These are phyloP conservation scores for Ichneumoninae sp. DNA, from an alignment of 2,888 invertebrate species.

Conservation along the genomic window DNA sequence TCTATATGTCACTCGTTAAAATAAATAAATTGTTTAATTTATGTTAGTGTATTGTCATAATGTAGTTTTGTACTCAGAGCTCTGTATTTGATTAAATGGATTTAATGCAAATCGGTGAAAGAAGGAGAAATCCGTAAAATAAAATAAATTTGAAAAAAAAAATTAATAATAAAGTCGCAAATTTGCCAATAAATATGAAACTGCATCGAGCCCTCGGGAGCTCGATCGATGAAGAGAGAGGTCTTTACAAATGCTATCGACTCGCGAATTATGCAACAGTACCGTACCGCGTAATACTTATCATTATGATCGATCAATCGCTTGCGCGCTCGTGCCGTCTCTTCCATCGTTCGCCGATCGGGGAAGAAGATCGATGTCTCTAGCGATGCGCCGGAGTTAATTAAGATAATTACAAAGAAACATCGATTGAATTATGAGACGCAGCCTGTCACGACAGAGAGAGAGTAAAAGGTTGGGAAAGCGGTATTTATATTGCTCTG, in stretches of 20 bases:
- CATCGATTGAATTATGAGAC: conserved; percentile 19
- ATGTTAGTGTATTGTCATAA: no score
- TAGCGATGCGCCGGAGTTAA: conserved; percentile 13
- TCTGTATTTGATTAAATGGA: no score
- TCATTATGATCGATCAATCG: conserved; percentile 53
- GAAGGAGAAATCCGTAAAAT: not conserved
- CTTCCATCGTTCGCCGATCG: not conserved
- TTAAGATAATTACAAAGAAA: conserved; percentile 49
- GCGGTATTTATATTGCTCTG: no score
- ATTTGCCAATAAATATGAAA: conserved; percentile 4
- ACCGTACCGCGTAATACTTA: not conserved
- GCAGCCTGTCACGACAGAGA: not conserved
- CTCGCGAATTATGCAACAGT: conserved; percentile 7
- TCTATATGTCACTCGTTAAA: no score
- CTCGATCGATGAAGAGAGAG: not conserved
- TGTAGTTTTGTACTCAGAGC: no score
- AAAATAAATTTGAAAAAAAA: not conserved
- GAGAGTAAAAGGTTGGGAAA: no score
- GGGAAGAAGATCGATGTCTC: conserved; percentile 42
- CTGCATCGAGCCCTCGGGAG: conserved; percentile 15
- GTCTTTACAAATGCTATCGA: conserved; percentile 51
- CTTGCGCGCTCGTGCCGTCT: not conserved
- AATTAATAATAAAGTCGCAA: not conserved
- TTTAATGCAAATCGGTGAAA: no score
- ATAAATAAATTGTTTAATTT: no score